Base-by-base conservation (phyloP, 53 echinoderm and acorn worm genomes). In the Crossaster papposus region DNA sequence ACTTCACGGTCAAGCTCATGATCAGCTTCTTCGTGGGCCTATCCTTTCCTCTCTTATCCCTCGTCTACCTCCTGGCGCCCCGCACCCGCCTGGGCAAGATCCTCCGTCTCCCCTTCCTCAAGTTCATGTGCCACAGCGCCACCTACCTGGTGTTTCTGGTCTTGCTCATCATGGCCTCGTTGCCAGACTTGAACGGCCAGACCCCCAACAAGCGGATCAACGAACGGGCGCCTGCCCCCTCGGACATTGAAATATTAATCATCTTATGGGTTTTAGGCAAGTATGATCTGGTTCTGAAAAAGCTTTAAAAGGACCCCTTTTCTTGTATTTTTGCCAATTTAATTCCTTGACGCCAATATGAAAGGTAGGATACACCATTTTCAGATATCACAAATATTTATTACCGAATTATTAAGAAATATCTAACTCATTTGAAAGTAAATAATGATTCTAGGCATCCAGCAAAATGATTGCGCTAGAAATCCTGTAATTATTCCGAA, bases 101-200 rank as follows among this genome's bases (percentile, higher is more conserved):
- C 14, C 70, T 94, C 26, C 96, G 99, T 98, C 99, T 98, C 96
- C 99, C 99, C 83, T 98, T 98, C 83, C 91, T 98, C 91, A 96
- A 98, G 89, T 98, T 98, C 87, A 96, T 98, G 44, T 96, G 99
- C 91, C 99, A 98, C 64, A 95, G 96, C 90, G 96, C 99, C 89
- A 92, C 99, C 83, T 96, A 96, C 70, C 75, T 96, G 68, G 74
- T 94, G n/a, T 98, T 98, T 58, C 91, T 98, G 63, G 89, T 96
- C 36, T 79, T 98, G 15, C 95, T 98, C 28, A 91, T 98, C 65
- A 84, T 98, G 83, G 99, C 99, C 0, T 98, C 99, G 30, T 88
- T 95, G 22, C 72, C 72, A 2, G 93, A 93, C 77, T 72, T 93
- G 88, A 87, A 71, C 32, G 83, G 83, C 52, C 55, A 30, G 30